Evolutionary conservation across 2,888 invertebrate species (phyloP), one percentile per base, ranked within the genome.

Genomic region (Acanthosepion esculentum): DNA sequence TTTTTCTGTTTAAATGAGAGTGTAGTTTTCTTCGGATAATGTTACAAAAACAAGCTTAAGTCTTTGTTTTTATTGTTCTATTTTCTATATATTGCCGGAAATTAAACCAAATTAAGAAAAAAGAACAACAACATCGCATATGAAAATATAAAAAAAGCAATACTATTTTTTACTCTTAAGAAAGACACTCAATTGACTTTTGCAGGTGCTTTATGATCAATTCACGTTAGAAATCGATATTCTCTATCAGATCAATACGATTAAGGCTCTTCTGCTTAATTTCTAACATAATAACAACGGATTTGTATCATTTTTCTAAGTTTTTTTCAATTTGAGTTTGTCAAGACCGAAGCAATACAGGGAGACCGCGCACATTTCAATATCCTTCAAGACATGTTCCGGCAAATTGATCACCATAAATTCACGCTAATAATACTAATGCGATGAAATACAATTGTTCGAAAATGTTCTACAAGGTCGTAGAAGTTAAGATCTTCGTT

Each of bases 161-260:
- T 29, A 64, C 23, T 4, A 26, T 41, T 41, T 41, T n/a, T n/a
- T 5, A 33, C 18, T 78, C n/a, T 0, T 7, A 3, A 78, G 33
- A n/a, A 78, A 78, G 12, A 23, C 12, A 78, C 78, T 78, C 78
- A 78, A 10, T 33, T 78, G 78, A 78, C 78, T 15, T 59, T 59
- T n/a, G n/a, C 78, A 78, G 78, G 78, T 78, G 78, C n/a, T 78
- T n/a, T 78, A 78, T n/a, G 78, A 78, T 78, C 78, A 33, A 78
- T 78, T 78, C 33, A 29, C 29, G 78, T 10, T 12, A 78, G 18
- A 78, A 78, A 78, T 78, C 78, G 33, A 78, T 78, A 78, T 78
- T 33, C 5, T 0, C 15, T 78, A 78, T 78, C 18, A 10, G n/a
- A n/a, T n/a, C 78, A 78, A n/a, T n/a, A 78, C 15, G n/a, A n/a